Evolutionary conservation across 2,113 vertebrate species (phyloP).

Genomic region (Rhegmatorhina hoffmannsi): DNA sequence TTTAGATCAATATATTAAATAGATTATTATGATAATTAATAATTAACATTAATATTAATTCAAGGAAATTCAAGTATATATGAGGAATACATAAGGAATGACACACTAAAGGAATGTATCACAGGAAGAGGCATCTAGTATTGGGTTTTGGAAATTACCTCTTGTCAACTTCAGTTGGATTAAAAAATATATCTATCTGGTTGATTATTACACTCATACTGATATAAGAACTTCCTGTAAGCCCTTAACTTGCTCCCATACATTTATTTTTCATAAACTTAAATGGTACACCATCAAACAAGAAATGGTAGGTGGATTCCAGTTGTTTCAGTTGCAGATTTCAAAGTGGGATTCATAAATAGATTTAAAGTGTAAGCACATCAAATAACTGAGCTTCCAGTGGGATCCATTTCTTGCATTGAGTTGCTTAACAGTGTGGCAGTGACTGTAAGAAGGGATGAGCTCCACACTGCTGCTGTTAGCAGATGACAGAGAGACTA

Average conservation of each 20-base stretch:
- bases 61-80: background rate
- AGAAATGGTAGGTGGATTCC: background rate
- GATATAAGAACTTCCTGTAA: background rate
- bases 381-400: background rate
- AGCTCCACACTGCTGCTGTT: background rate
- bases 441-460: background rate
- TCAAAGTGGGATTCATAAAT: background rate
- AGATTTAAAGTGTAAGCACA: background rate
- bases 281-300: background rate
- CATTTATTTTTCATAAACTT: background rate
- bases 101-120: background rate
- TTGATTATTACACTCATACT: background rate
- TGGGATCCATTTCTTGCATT: background rate
- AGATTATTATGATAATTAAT: background rate
- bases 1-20: background rate
- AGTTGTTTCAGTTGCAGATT: background rate
- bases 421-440: background rate
- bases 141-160: background rate
- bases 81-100: background rate
- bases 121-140: background rate
- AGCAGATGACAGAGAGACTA: background rate
- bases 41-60: background rate
- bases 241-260: background rate
- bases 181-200: background rate
- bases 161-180: background rate